Conservation (phyloP, 2,888 invertebrate species). For the Napeogenes inachia region DNA sequence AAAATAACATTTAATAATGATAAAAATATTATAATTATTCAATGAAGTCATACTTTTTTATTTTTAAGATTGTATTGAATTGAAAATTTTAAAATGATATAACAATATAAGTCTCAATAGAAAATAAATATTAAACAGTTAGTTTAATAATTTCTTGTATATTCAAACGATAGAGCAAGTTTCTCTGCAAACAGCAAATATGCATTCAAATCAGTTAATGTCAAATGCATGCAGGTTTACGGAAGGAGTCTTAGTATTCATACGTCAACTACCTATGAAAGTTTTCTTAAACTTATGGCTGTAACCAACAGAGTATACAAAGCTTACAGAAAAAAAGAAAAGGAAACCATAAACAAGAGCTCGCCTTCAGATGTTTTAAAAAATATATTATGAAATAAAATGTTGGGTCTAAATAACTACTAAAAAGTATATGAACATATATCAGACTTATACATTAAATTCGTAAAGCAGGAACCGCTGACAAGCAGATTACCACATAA, state of each 20-base stretch:
- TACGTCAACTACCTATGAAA: constrained; percentile 40
- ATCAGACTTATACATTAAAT: neutral
- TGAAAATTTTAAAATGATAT: neutral
- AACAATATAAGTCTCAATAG: neutral
- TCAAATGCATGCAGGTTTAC: constrained; percentile 34
- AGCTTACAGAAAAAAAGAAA: neutral
- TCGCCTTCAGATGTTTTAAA: too few relatives aligned
- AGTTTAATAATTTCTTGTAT: constrained; percentile 11
- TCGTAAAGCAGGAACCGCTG: constrained; percentile 17
- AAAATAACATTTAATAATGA: too few relatives aligned
- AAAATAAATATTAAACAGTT: neutral
- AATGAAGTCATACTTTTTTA: too few relatives aligned
- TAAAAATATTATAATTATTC: too few relatives aligned
- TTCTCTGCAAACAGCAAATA: constrained; percentile 23
- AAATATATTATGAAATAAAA: too few relatives aligned
- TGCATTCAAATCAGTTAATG: constrained; percentile 37
- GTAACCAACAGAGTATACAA: neutral
- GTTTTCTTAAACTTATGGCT: constrained; percentile 18
- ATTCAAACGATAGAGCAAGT: constrained; percentile 19
- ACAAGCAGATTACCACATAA: constrained; percentile 20
- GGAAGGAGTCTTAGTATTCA: constrained; percentile 32
- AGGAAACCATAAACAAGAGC: neutral
- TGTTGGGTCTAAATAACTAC: too few relatives aligned
- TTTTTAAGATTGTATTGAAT: too few relatives aligned
- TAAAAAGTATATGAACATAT: too few relatives aligned